Evolutionary conservation across 2,888 invertebrate species (phyloP), one percentile per base, ranked within the genome.

Genomic region (Ptychoptera contaminata): DNA sequence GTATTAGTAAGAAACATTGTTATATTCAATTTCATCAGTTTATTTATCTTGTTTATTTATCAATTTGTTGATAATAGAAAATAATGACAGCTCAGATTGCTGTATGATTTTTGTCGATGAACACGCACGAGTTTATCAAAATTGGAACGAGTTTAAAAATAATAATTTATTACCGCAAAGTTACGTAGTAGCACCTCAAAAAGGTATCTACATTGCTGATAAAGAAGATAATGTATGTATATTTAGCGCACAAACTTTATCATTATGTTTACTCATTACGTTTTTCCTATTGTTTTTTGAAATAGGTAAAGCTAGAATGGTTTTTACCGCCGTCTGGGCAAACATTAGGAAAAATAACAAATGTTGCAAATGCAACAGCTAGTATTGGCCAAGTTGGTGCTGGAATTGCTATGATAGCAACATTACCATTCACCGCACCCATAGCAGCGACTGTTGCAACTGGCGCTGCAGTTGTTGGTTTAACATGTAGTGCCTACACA

Each of bases 101-200:
- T 65, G 64, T 44, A 61, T 62, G 57, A 44, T 65, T 49, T 57
- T 55, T 53, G 48, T 63, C 49, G 59, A 67, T 57, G 54, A 63
- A 55, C 50, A 53, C 2, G 61, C 61, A 2, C 60, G 71, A 5
- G 67, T 67, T 2, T 72, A 72, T 53, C 50, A 60, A 47, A 61
- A 60, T 46, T 72, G 72, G 72, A 45, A 50, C 0, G 54, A 61
- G 9, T 72, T 64, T 53, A 49, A 67, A 30, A 44, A 51, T 2
- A 56, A 61, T 9, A 72, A 72, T 54, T 61, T 63, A 44, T 55
- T 70, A 29, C 63, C 65, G 0, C 51, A 59, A 43, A 67, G 70
- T 29, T 52, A 59, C 11, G 65, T 72, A 62, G 55, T 68, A 38
- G 58, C 67, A 1, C 72, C 72, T 1, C 45, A 48, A 6, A 54